Evolutionary conservation across 2,888 invertebrate genomes (phyloP).

Genomic region (Heliconius hortense): DNA sequence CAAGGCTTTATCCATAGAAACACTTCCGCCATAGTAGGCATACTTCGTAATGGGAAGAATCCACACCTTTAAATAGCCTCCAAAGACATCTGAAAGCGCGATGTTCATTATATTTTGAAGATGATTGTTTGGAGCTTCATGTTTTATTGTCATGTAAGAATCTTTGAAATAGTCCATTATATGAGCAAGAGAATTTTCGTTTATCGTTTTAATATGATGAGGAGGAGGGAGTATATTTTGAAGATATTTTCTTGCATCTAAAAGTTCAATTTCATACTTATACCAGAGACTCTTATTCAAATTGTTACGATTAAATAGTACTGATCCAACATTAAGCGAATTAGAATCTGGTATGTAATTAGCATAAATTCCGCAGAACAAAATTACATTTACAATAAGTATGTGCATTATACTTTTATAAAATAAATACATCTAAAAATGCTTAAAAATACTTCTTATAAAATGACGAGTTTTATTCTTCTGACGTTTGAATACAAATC

Average conservation of each 20-base stretch:
- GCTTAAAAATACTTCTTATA: conserved; percentile 43
- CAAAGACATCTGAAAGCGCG: conserved; percentile 77
- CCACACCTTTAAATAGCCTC: conserved; percentile 83
- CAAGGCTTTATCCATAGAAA: conserved; percentile 78
- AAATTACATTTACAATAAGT: conserved; percentile 30
- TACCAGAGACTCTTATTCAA: conserved; percentile 55
- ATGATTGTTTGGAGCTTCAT: conserved; percentile 49
- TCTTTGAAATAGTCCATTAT: conserved; percentile 59
- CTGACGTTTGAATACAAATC: background rate
- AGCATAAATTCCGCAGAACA: conserved; percentile 40
- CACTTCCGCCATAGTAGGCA: conserved; percentile 84
- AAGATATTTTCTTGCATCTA: conserved; percentile 60
- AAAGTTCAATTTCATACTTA: conserved; percentile 51
- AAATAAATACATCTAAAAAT: conserved; percentile 56
- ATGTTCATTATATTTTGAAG: conserved; percentile 55
- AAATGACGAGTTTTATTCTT: background rate
- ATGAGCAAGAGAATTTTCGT: conserved; percentile 53
- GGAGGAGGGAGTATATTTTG: conserved; percentile 61
- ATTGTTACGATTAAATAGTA: conserved; percentile 58
- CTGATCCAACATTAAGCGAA: conserved; percentile 63
- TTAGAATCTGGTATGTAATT: conserved; percentile 37
- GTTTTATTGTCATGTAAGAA: conserved; percentile 54
- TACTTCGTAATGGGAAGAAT: conserved; percentile 82
- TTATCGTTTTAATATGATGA: conserved; percentile 49
- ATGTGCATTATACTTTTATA: conserved; percentile 29